These are phyloP conservation scores for Cervus canadensis DNA, from an alignment of 2,113 vertebrate species.

Conservation along the genomic window DNA sequence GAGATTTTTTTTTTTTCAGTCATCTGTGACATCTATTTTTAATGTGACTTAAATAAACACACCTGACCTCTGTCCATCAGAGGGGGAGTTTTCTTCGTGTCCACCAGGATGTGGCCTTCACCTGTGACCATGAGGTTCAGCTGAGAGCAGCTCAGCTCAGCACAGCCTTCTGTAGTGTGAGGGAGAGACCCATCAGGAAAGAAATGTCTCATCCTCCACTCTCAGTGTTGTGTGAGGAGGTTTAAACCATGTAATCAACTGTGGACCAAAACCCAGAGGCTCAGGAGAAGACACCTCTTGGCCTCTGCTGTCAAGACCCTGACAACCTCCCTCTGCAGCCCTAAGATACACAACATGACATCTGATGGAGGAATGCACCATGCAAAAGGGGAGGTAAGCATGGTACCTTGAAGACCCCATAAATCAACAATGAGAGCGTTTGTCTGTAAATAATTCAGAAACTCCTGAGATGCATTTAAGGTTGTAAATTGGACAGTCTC, in stretches of 20 bases:
- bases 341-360: accelerated
- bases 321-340: background rate
- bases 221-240: background rate
- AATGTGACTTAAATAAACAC: background rate
- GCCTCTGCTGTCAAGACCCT: background rate
- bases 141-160: constrained; percentile 72
- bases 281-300: background rate
- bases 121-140: constrained; percentile 76
- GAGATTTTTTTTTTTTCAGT: background rate
- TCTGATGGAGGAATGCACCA: background rate
- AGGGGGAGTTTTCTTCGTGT: constrained; percentile 64
- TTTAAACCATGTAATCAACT: background rate
- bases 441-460: constrained; percentile 88
- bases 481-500: constrained; percentile 84
- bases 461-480: constrained; percentile 80
- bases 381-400: background rate
- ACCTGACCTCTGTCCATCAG: constrained; percentile 41
- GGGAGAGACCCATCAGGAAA: background rate
- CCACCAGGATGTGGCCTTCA: constrained; percentile 84
- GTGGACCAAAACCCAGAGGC: background rate
- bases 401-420: constrained; percentile 91
- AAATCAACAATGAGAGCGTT: constrained; percentile 90
- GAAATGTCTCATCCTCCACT: background rate
- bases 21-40: background rate
- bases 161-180: constrained; percentile 83